Evolutionary conservation across 2,113 vertebrate genomes (phyloP).

Genomic region (Sander vitreus): DNA sequence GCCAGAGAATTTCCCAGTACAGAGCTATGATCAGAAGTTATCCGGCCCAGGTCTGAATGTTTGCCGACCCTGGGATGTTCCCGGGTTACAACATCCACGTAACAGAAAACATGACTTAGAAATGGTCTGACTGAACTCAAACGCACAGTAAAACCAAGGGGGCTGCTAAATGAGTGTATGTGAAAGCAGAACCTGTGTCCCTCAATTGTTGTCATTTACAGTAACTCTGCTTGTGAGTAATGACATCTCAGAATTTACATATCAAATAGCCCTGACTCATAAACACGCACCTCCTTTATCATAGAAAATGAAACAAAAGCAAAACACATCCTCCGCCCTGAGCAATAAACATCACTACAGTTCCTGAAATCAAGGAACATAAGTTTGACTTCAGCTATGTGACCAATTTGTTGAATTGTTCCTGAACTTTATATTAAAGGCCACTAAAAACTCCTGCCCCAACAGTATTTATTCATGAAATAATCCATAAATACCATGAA

Average conservation of each 20-base stretch:
- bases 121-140: conserved; percentile 35
- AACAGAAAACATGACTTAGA: conserved; percentile 77
- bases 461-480: neutral
- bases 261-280: conserved; percentile 54
- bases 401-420: neutral
- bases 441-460: neutral
- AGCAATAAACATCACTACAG: neutral
- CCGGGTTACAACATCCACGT: conserved; percentile 51
- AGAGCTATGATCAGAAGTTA: conserved; percentile 46
- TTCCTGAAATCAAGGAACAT: conserved; percentile 33
- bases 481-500: neutral
- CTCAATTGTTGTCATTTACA: conserved; percentile 70
- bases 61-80: conserved; percentile 62
- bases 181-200: conserved; percentile 49
- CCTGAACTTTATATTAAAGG: neutral
- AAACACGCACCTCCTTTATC: conserved; percentile 28
- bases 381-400: conserved; percentile 16
- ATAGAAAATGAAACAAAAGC: conserved; percentile 65
- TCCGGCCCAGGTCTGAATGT: conserved; percentile 33
- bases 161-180: conserved; percentile 52
- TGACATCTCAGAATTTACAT: conserved; percentile 67
- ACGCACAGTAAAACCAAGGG: conserved; percentile 43
- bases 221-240: conserved; percentile 75
- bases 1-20: conserved; percentile 69
- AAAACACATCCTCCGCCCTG: conserved; percentile 31